Base-by-base conservation (phyloP, 2,113 vertebrate species). In the Felis chaus region DNA sequence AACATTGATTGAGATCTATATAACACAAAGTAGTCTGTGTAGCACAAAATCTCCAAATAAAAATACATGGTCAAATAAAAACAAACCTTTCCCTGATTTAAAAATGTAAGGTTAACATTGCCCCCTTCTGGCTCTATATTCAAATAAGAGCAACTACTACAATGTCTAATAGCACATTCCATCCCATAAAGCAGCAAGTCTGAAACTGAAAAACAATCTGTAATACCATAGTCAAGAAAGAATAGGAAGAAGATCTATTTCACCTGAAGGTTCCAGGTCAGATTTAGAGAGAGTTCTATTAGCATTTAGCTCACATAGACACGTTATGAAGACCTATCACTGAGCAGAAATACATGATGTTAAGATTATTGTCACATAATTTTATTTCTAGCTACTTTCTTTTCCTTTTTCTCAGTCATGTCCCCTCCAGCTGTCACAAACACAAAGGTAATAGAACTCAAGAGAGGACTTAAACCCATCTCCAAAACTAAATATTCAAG, bases 81-180 rank as follows among this genome's bases (percentile, higher is more conserved):
- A 4, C 1, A n/a, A 63, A 71, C 13, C 1, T 91, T 89, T 55
- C 78, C 66, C 27, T 41, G 65, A 93, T 71, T 73, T 97, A 91
- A 85, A 95, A 95, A 91, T 55, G 5, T 88, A 94, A 97, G 81
- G 85, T 93, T 97, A 97, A 97, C 13, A 94, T 92, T 93, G 89
- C 89, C 93, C 92, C 86, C 97, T 98, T 98, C 97, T 96, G 96
- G 96, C 39, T 92, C 94, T 25, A 53, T 33, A 11, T 95, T 74
- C 61, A 63, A 91, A 80, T 89, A 95, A 65, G 31, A 86, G 94
- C 31, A 68, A 45, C 76, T n/a, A 63, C 2, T 55, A 33, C 7
- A 55, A 65, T 5, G 57, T 53, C 11, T 66, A 31, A 57, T 18
- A 93, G 61, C 45, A 48, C 0, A 33, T 21, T 7, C 36, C n/a